Evolutionary conservation across 2,888 invertebrate genomes (phyloP).

Genomic region (Lucinisca nassula): DNA sequence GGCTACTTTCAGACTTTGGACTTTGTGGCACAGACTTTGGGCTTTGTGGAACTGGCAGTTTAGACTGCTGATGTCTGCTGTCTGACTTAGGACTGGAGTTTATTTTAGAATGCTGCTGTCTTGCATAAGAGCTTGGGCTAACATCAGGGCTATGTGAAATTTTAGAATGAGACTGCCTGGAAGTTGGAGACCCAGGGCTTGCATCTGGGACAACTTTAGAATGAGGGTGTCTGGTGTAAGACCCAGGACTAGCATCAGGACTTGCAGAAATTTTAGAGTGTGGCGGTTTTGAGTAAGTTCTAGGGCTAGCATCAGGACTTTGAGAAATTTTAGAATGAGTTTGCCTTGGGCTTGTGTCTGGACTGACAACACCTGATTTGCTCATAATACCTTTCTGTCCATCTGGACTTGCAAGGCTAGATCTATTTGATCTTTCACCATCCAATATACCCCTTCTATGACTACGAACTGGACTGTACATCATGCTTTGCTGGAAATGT

Average conservation of each 20-base stretch:
- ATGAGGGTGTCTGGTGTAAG: background rate
- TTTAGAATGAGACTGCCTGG: background rate
- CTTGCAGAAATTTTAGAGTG: conserved; percentile 16
- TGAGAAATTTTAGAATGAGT: background rate
- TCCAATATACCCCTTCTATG: conserved; percentile 39
- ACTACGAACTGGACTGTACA: conserved; percentile 66
- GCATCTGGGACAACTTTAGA: background rate
- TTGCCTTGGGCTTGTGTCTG: conserved; percentile 59
- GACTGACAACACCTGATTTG: conserved; percentile 61
- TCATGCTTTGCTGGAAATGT: conserved; percentile 70
- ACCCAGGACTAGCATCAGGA: conserved; percentile 42
- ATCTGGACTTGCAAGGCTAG: conserved; percentile 62
- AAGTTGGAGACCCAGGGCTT: background rate
- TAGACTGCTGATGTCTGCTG: background rate
- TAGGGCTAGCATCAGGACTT: background rate
- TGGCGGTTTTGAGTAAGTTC: background rate
- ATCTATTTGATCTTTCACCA: conserved; percentile 52
- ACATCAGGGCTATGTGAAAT: background rate
- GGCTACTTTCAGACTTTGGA: conserved; percentile 1
- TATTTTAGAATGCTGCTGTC: background rate
- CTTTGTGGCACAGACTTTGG: background rate
- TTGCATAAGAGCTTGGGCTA: background rate
- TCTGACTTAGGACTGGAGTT: background rate
- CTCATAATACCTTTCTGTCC: conserved; percentile 38
- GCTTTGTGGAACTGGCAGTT: background rate